Base-by-base conservation (phyloP, 1,140 invertebrate genomes). In the Ostrea denselamellosa region DNA sequence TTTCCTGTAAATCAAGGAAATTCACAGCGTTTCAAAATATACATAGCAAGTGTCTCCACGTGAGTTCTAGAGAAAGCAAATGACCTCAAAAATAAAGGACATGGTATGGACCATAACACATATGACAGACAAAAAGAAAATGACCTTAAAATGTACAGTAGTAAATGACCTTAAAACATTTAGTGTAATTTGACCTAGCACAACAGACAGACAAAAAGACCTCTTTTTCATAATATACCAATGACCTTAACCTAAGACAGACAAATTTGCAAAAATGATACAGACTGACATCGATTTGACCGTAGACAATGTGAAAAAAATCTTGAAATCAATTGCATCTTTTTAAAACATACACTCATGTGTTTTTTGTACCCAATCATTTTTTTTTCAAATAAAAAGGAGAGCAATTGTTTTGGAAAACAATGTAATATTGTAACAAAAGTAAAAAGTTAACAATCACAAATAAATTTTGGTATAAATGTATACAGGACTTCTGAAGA, bases 61-160 rank as follows among this genome's bases (percentile, higher is more conserved):
- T 44, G 68, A 77, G 25, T 77, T 77, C 68, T 77, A 77, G 68
- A 77, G 68, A 77, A 77, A 77, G 68, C 25, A 77, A 68, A 77
- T 77, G 28, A 77, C 68, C 68, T 77, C 12, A 34, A 44, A 28
- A 34, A 17, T 34, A 77, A n/a, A 62, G 7, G 58, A n/a, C 58
- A 7, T 17, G n/a, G 7, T n/a, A 62, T 12, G 5, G n/a, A 62
- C 58, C 58, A 62, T 62, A 17, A n/a, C 12, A 19, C 58, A n/a
- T n/a, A n/a, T n/a, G n/a, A 62, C 58, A 62, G 58, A 62, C 58
- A 17, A 62, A 62, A 62, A 7, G 12, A 19, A 12, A 62, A 19
- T 62, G 58, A 62, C 58, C 58, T 62, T 62, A 44, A 62, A 19
- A 62, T 62, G 0, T 12, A 22, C 10, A 77, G 25, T 25, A 77